These are phyloP conservation scores for Mythimna loreyi DNA, from an alignment of 2,888 invertebrate genomes.

Conservation along the genomic window DNA sequence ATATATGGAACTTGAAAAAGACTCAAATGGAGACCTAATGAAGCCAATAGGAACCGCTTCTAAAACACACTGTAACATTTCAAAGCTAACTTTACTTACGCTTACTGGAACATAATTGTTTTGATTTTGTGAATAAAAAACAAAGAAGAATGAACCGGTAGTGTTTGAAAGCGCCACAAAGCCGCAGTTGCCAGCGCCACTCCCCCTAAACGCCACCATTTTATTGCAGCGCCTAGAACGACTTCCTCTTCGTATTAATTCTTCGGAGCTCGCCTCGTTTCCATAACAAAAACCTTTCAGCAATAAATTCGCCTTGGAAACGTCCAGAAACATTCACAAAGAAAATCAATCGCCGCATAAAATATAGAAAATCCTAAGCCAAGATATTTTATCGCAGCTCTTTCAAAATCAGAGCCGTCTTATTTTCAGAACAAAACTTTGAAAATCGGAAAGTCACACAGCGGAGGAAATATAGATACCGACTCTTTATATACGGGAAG, in stretches of 20 bases:
- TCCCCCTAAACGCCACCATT: constrained; percentile 40
- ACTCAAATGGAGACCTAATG: too few species aligned
- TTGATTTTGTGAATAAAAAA: neutral
- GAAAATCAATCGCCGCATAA: constrained; percentile 58
- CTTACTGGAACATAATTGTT: neutral
- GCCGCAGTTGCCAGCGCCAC: constrained; percentile 20
- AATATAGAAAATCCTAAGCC: constrained; percentile 58
- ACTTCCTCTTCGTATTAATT: constrained; percentile 55
- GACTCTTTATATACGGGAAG: constrained; percentile 41
- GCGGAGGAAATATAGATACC: constrained; percentile 55
- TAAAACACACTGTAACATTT: too few species aligned
- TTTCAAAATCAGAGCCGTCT: constrained; percentile 58
- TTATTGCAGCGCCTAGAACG: constrained; percentile 45
- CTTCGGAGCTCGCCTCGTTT: constrained; percentile 49
- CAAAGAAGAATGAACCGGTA: constrained; percentile 5
- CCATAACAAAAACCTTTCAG: constrained; percentile 57
- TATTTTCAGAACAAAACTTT: constrained; percentile 62
- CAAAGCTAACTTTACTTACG: too few species aligned
- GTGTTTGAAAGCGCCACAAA: constrained; percentile 2
- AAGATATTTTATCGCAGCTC: constrained; percentile 57
- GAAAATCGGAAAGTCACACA: constrained; percentile 59
- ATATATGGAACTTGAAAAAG: too few species aligned
- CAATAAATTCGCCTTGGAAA: constrained; percentile 58
- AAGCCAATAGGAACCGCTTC: too few species aligned
- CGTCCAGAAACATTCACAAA: constrained; percentile 58